phyloP scores from a whole-genome alignment of 2,113 vertebrate genomes.

The Crotalus tigris region DNA sequence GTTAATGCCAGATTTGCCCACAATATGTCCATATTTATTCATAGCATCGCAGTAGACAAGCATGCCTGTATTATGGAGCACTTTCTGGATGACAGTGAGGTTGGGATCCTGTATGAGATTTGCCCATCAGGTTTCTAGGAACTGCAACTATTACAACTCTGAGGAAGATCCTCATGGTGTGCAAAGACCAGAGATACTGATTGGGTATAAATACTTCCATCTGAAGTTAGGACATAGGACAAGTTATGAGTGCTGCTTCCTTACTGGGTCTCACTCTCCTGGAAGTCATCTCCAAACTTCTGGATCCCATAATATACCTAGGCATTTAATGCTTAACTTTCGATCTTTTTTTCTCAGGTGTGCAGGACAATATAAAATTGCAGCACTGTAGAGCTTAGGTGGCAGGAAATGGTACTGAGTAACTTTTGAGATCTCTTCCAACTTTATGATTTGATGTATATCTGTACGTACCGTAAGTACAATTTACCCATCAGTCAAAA shows the following conservation, averaged over 20 bases:
- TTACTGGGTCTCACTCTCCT: neutral
- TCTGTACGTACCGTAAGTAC: neutral
- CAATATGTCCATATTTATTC: neutral
- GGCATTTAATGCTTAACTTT: neutral
- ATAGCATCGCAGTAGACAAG: neutral
- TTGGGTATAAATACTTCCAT: neutral
- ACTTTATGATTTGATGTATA: neutral
- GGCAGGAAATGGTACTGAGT: neutral
- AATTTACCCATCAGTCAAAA: neutral
- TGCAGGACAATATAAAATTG: neutral
- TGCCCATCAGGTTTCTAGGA: neutral
- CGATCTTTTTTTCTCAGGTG: neutral
- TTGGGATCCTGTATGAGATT: neutral
- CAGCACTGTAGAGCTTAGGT: neutral
- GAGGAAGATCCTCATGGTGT: neutral
- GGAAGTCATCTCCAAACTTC: neutral
- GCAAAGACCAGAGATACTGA: neutral
- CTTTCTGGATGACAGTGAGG: neutral
- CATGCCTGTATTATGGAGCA: neutral
- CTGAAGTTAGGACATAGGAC: neutral
- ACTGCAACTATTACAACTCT: neutral
- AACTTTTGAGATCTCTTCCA: neutral
- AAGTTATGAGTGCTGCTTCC: neutral
- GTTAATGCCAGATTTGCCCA: neutral
- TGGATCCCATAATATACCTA: neutral